Conservation (phyloP, 2,113 vertebrate species). For the Tonatia bakeri region DNA sequence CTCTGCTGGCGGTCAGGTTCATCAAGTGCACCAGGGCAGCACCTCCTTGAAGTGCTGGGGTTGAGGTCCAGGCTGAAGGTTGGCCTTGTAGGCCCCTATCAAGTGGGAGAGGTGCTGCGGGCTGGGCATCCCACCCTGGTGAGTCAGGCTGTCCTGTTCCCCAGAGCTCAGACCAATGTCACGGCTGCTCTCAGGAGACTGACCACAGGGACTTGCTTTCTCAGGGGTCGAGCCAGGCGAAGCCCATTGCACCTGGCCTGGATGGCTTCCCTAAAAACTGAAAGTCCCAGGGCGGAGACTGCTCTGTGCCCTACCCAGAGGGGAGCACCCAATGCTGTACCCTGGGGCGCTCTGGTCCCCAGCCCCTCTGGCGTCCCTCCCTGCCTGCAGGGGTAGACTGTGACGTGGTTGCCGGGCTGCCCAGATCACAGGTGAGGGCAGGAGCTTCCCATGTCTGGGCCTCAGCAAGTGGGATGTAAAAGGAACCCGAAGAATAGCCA, state of each 20-base stretch:
- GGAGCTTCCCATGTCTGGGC: background rate
- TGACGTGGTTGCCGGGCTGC: background rate
- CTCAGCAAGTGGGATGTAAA: background rate
- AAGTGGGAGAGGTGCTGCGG: background rate
- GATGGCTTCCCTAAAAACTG: background rate
- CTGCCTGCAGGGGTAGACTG: background rate
- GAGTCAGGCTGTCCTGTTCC: background rate
- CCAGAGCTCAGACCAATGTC: background rate
- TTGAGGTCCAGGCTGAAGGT: background rate
- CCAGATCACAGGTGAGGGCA: background rate
- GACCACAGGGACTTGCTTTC: background rate
- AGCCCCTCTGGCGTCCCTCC: background rate
- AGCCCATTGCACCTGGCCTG: background rate
- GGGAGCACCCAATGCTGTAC: rapidly evolving
- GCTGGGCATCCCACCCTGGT: background rate
- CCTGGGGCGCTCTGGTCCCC: background rate
- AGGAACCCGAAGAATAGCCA: background rate
- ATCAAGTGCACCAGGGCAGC: background rate
- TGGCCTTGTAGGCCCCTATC: background rate
- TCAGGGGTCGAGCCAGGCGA: background rate
- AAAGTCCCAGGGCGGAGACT: background rate
- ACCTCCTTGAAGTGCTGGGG: background rate
- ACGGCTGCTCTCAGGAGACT: background rate
- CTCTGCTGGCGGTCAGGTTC: background rate
- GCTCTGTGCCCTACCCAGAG: background rate